A percentile compares a stretch with the other conserved stretches of the same genome.
Conservation (phyloP, 1,140 invertebrate species). For the Drosophila nigrodunni region DNA sequence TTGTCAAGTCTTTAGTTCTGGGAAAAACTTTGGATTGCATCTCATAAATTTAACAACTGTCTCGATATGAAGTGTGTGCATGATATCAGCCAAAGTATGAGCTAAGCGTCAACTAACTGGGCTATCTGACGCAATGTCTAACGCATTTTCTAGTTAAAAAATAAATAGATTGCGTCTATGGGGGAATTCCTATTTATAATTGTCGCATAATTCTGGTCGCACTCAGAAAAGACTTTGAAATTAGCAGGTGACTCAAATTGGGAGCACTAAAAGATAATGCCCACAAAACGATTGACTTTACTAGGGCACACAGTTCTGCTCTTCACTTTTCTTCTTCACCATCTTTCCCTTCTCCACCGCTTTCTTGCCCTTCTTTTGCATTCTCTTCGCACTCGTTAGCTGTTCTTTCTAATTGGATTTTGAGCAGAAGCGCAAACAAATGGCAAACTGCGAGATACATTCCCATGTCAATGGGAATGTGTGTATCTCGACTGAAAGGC, state of each 20-base stretch:
- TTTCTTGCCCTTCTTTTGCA: too few species aligned
- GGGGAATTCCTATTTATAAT: slow-evolving; percentile 64
- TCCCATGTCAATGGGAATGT: slow-evolving; percentile 6
- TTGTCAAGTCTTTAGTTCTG: neutral
- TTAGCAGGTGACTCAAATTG: slow-evolving; percentile 72
- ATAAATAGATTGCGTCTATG: slow-evolving; percentile 5
- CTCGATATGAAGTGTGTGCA: slow-evolving; percentile 14
- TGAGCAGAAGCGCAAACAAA: slow-evolving; percentile 41
- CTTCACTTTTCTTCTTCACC: too few species aligned
- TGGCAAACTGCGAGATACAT: slow-evolving; percentile 17
- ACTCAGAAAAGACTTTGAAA: slow-evolving; percentile 8
- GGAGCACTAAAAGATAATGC: slow-evolving; percentile 44
- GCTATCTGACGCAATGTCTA: slow-evolving; percentile 27
- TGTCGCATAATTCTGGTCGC: slow-evolving; percentile 59
- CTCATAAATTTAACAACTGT: slow-evolving; percentile 28
- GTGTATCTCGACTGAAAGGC: slow-evolving; percentile 27
- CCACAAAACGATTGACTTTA: slow-evolving; percentile 25
- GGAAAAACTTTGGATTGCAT: neutral
- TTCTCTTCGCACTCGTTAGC: slow-evolving; percentile 38
- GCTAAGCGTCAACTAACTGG: slow-evolving; percentile 24
- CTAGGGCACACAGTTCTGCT: slow-evolving; percentile 36
- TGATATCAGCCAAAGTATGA: slow-evolving; percentile 19
- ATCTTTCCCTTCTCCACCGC: too few species aligned
- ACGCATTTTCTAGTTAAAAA: slow-evolving; percentile 10
- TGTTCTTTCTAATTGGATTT: slow-evolving; percentile 66